A percentile compares a stretch with the other conserved stretches of the same genome.
Conservation (phyloP, 2,888 invertebrate genomes). For the Parthenolecanium corni region DNA sequence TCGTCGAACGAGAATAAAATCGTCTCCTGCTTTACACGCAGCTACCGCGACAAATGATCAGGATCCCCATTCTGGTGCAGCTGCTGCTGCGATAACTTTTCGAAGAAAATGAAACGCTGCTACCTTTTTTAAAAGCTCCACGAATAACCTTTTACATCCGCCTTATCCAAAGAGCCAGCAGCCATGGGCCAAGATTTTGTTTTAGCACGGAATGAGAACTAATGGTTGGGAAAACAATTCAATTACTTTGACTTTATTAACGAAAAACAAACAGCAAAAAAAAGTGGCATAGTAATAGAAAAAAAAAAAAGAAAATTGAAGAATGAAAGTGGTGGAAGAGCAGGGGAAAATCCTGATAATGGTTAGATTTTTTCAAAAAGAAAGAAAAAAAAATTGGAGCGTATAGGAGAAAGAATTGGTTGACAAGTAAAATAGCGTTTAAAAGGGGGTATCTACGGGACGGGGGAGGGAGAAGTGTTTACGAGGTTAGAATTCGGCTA, state of each 20-base stretch:
- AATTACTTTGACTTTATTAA: constrained; percentile 22
- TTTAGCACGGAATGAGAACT: constrained; percentile 16
- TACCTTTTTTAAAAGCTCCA: neutral
- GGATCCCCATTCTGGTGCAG: no score
- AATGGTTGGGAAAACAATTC: constrained; percentile 24
- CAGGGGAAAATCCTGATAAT: constrained; percentile 20
- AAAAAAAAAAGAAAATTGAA: no score
- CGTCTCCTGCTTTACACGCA: no score
- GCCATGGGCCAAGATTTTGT: neutral
- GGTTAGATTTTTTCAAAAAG: neutral
- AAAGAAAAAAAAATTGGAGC: neutral
- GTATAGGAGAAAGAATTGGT: constrained; percentile 12
- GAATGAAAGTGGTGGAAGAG: no score
- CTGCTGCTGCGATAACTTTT: neutral
- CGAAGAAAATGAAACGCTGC: neutral
- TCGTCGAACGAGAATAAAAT: no score
- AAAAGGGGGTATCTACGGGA: no score
- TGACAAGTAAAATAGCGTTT: constrained; percentile 24
- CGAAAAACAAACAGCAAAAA: constrained; percentile 6
- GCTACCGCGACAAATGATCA: no score
- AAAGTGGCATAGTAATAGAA: no score
- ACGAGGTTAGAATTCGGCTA: constrained; percentile 4
- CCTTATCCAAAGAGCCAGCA: neutral
- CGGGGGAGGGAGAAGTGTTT: constrained; percentile 23
- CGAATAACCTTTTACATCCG: neutral